phyloP scores from a whole-genome alignment of 92 coral and sea anemone genomes.

The Epizoanthus illoricatus region DNA sequence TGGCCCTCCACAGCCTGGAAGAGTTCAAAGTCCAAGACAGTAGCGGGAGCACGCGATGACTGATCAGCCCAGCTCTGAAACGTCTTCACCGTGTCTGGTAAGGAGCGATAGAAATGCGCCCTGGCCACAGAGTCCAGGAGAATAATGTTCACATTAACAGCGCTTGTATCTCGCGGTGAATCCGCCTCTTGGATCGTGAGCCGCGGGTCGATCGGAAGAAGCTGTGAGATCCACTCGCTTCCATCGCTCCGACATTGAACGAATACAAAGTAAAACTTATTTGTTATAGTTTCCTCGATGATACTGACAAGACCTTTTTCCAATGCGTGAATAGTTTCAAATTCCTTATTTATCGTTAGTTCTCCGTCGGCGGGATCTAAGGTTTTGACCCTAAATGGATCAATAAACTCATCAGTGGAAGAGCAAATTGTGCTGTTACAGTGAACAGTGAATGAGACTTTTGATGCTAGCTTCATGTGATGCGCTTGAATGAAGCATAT shows the following conservation, averaged over 20 bases:
- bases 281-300: constrained; percentile 39
- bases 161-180: constrained; percentile 40
- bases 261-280: constrained; percentile 58
- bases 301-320: constrained; percentile 49
- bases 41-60: constrained; percentile 53
- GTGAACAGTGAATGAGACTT: neutral
- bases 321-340: constrained; percentile 29
- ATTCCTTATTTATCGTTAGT: neutral
- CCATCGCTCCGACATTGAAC: constrained; percentile 49
- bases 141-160: constrained; percentile 71
- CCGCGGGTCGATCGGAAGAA: constrained; percentile 66
- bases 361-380: constrained; percentile 15
- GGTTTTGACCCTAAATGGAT: neutral
- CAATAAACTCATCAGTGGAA: neutral
- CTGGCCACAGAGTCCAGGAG: constrained; percentile 82
- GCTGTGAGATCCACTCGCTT: constrained; percentile 48
- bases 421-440: constrained; percentile 12
- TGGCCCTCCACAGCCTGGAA: constrained; percentile 86
- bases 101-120: constrained; percentile 90
- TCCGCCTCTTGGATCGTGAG: constrained; percentile 51
- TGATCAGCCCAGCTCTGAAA: constrained; percentile 62
- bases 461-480: too few relatives aligned
- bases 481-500: constrained; percentile 46
- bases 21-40: constrained; percentile 73
- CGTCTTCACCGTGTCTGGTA: constrained; percentile 68